These are phyloP conservation scores for Ascidia mentula DNA, from an alignment of 23 tunicate genomes.

Conservation along the genomic window DNA sequence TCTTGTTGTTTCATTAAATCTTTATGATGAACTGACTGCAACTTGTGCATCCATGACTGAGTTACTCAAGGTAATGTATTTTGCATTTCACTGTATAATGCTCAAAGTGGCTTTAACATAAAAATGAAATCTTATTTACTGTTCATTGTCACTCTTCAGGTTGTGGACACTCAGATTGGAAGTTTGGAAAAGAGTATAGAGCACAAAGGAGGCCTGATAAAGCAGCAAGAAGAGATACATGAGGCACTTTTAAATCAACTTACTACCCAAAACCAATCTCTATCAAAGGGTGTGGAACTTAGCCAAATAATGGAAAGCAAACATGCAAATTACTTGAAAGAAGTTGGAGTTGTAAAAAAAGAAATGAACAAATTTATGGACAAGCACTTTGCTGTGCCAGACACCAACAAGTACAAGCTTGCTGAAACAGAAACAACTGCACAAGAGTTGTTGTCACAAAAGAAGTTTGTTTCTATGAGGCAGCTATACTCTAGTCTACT, in stretches of 20 bases:
- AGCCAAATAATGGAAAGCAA: background rate
- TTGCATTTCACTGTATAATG: no score
- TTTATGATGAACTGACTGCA: background rate
- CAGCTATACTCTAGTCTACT: background rate
- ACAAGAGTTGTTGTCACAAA: background rate
- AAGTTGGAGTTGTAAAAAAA: background rate
- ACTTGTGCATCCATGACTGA: background rate
- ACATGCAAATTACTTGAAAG: background rate
- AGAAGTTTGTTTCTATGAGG: background rate
- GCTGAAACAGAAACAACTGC: background rate
- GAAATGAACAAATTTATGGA: background rate
- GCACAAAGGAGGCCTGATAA: background rate
- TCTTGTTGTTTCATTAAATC: background rate
- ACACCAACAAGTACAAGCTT: background rate
- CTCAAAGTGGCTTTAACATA: background rate
- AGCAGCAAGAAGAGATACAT: background rate
- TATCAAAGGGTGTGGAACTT: background rate
- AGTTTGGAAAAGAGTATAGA: background rate
- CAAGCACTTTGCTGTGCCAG: background rate
- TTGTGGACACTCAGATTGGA: background rate
- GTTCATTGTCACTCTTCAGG: background rate
- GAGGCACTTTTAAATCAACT: background rate
- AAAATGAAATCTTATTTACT: background rate
- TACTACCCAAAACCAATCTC: background rate
- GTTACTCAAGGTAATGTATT: background rate